phyloP scores from a whole-genome alignment of 2,113 vertebrate species.

The Phalacrocorax brasilianus region DNA sequence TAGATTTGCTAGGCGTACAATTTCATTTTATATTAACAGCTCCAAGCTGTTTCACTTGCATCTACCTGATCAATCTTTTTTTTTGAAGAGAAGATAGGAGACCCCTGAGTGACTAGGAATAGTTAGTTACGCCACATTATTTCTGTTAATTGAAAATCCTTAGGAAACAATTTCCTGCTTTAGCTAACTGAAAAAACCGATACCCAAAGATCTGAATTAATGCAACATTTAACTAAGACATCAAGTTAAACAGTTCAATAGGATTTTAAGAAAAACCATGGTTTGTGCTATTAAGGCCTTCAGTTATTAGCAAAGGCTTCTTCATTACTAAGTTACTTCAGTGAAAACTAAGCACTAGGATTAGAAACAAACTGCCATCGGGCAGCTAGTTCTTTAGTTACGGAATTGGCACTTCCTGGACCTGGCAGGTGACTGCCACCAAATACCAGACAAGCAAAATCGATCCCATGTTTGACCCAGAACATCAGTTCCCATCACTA shows the following conservation, averaged over 20 bases:
- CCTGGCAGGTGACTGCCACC: neutral
- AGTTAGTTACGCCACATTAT: neutral
- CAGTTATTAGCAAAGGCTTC: neutral
- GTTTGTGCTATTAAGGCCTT: neutral
- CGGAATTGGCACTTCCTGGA: neutral
- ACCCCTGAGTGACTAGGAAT: neutral
- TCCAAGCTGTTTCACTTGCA: neutral
- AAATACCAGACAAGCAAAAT: neutral
- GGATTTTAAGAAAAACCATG: neutral
- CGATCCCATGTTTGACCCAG: neutral
- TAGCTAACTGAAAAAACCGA: neutral
- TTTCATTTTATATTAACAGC: neutral
- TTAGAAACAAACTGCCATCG: neutral
- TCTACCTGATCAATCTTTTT: neutral
- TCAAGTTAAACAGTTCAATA: neutral
- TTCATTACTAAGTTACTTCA: neutral
- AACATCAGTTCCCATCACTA: neutral
- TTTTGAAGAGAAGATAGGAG: neutral
- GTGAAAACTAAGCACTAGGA: neutral
- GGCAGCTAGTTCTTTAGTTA: neutral
- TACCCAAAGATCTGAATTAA: neutral
- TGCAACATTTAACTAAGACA: neutral
- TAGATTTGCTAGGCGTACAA: neutral
- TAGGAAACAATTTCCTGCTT: neutral
- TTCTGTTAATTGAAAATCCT: neutral